Evolutionary conservation across 2,113 vertebrate genomes (phyloP), one percentile per base, ranked within the genome.

Genomic region (Spea bombifrons): DNA sequence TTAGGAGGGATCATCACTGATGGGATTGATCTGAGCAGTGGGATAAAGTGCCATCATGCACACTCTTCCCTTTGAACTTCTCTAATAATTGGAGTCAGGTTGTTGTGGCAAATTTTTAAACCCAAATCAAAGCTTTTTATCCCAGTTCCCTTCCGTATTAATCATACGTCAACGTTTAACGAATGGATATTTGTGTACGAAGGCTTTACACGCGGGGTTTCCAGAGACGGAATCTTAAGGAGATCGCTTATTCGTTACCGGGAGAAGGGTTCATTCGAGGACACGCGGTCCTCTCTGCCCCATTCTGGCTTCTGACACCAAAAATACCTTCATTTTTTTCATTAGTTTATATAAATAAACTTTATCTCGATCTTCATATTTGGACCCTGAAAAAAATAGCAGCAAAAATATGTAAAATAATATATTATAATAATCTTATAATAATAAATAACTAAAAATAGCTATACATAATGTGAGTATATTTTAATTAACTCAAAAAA

Each of bases 11-110:
- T 44, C 55, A 50, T 47, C 44, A 71, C 57, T 52, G 9, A 61
- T 10, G 77, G 43, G 12, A 7, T 30, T 66, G 76, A 78, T 78
- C 71, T 64, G 5, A 57, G 43, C 70, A 73, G 77, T 30, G 9
- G 59, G 13, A 67, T 64, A 67, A 67, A 66, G 47, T 67, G 65
- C 50, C 70, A 73, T 67, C 63, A 46, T 44, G 63, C 7, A 49
- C 8, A 59, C 8, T 1, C 4, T 15, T 67, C 30, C 15, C 71
- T 80, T 80, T 67, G 70, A 80, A 80, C 77, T 66, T 43, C 66
- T 66, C 13, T 66, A 67, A 67, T 73, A 80, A 80, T 80, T 67
- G 50, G 64, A 59, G 71, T 30, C 70, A 80, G 69, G 71, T 73
- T 67, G 43, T 67, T 57, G 64, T 68, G 74, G 64, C 63, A 79